These are phyloP conservation scores for Caenorhabditis sp. DNA, from an alignment of 2,888 invertebrate species.

Conservation along the genomic window DNA sequence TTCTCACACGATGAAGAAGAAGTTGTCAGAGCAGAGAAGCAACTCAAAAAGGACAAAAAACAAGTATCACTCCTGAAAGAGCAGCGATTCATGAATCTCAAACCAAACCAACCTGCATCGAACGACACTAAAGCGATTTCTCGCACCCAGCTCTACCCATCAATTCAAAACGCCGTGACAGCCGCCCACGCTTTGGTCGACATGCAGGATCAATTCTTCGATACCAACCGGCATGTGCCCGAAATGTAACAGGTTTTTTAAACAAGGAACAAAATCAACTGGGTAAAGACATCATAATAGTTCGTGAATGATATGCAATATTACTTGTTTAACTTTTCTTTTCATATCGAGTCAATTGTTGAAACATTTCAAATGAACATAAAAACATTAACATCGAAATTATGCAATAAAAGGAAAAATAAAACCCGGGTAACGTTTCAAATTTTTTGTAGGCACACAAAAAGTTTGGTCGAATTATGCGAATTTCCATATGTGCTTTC, in stretches of 20 bases:
- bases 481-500: constrained; percentile 34
- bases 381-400: constrained; percentile 12
- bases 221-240: constrained; percentile 20
- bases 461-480: constrained; percentile 47
- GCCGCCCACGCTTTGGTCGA: constrained; percentile 50
- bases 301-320: not conserved
- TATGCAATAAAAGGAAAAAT: constrained; percentile 43
- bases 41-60: not conserved
- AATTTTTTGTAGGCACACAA: constrained; percentile 43
- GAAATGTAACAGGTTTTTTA: not conserved
- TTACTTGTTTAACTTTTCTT: not conserved
- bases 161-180: constrained; percentile 66
- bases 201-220: constrained; percentile 48
- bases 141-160: constrained; percentile 64
- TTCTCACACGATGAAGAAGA: not conserved
- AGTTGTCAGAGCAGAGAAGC: not conserved
- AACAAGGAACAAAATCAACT: not conserved
- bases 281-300: not conserved
- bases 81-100: not conserved
- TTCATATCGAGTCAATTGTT: constrained; percentile 1
- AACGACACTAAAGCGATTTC: constrained; percentile 16
- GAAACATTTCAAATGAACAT: constrained; percentile 5
- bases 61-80: not conserved
- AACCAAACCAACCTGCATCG: not conserved
- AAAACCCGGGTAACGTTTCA: constrained; percentile 48